phyloP scores from a whole-genome alignment of 1,140 invertebrate genomes.

The Platyscapa corneri region DNA sequence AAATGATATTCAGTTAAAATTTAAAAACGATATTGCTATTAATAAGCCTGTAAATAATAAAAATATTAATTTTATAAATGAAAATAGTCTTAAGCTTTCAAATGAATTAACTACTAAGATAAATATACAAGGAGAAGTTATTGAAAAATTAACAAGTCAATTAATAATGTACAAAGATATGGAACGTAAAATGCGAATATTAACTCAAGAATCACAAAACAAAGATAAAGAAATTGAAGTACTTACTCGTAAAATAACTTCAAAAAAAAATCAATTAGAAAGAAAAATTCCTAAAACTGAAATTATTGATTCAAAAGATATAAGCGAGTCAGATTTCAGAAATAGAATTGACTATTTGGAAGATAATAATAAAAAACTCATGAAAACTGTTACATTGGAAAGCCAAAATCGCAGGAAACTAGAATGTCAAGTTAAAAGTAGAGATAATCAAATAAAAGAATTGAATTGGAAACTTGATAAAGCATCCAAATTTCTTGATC shows the following conservation, averaged over 20 bases:
- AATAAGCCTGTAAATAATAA: conserved; percentile 33
- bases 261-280: conserved; percentile 42
- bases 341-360: conserved; percentile 62
- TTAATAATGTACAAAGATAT: conserved; percentile 62
- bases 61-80: conserved; percentile 34
- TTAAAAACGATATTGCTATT: conserved; percentile 23
- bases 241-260: conserved; percentile 50
- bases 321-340: conserved; percentile 55
- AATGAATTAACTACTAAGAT: conserved; percentile 58
- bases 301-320: conserved; percentile 15
- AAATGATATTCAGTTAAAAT: conserved; percentile 47
- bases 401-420: conserved; percentile 62
- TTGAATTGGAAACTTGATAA: conserved; percentile 70
- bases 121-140: conserved; percentile 62
- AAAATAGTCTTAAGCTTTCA: neutral
- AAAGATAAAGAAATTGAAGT: conserved; percentile 57
- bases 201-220: conserved; percentile 54
- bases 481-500: conserved; percentile 68
- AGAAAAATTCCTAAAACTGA: conserved; percentile 45
- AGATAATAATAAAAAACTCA: conserved; percentile 64
- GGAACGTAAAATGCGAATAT: conserved; percentile 55
- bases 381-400: conserved; percentile 62
- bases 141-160: conserved; percentile 61
- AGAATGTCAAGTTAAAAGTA: conserved; percentile 62
- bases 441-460: conserved; percentile 68